Conservation (phyloP, 2,888 invertebrate species). For the Toxonevra muliebris region DNA sequence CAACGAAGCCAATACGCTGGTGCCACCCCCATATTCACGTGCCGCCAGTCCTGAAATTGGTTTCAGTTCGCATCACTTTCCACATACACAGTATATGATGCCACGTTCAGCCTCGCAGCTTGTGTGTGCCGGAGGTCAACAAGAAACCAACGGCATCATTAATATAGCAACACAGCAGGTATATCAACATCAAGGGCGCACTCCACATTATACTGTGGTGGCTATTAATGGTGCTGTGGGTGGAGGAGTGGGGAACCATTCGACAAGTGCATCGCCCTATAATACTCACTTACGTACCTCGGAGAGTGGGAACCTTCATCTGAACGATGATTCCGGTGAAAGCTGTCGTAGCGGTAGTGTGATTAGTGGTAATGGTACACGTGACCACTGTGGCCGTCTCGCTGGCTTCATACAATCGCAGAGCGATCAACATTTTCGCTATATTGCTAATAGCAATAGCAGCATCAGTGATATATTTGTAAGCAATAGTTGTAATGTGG, state of each 20-base stretch:
- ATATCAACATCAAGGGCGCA: slow-evolving; percentile 43
- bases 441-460: slow-evolving; percentile 60
- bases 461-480: slow-evolving; percentile 64
- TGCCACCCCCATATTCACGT: slow-evolving; percentile 86
- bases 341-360: slow-evolving; percentile 41
- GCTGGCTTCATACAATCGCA: slow-evolving; percentile 58
- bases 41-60: slow-evolving; percentile 78
- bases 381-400: slow-evolving; percentile 25
- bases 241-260: slow-evolving; percentile 23
- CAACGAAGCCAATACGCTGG: slow-evolving; percentile 85
- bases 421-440: slow-evolving; percentile 63
- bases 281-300: slow-evolving; percentile 49
- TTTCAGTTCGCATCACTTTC: slow-evolving; percentile 59
- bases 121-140: slow-evolving; percentile 62
- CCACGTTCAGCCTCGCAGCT: slow-evolving; percentile 72
- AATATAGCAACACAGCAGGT: slow-evolving; percentile 40
- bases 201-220: slow-evolving; percentile 40
- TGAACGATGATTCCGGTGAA: slow-evolving; percentile 43
- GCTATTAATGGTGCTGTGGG: slow-evolving; percentile 38
- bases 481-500: slow-evolving; percentile 58
- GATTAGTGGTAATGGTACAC: slow-evolving; percentile 34
- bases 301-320: slow-evolving; percentile 55
- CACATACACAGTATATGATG: slow-evolving; percentile 60
- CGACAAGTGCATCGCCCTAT: slow-evolving; percentile 20
- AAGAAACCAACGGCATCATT: slow-evolving; percentile 33